These are phyloP conservation scores for Turdus rufiventris DNA, from an alignment of 2,113 vertebrate genomes.

Conservation along the genomic window DNA sequence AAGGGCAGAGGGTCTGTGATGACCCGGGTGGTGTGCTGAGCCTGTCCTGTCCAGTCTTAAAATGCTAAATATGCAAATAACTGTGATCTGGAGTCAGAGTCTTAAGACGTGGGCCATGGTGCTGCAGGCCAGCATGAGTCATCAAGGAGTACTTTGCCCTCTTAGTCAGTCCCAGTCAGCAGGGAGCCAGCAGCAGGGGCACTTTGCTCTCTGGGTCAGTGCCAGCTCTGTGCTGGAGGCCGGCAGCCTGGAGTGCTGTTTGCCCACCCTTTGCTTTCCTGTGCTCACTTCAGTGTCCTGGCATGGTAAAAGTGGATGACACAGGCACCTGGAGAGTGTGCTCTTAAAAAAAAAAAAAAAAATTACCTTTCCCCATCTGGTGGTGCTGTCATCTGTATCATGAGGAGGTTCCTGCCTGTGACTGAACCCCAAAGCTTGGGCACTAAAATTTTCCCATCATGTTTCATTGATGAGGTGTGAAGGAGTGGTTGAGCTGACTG, in stretches of 20 bases:
- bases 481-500: not conserved
- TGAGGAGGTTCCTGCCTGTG: rapidly evolving
- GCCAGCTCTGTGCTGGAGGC: not conserved
- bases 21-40: not conserved
- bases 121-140: not conserved
- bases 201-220: not conserved
- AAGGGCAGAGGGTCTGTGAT: not conserved
- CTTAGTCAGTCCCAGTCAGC: rapidly evolving
- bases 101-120: rapidly evolving
- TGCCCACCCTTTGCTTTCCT: not conserved
- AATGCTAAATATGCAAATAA: not conserved
- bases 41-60: not conserved
- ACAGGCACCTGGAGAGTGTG: not conserved
- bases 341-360: not conserved
- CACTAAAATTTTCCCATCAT: not conserved
- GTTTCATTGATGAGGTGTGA: not conserved
- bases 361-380: not conserved
- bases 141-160: not conserved
- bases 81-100: not conserved
- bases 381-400: rapidly evolving
- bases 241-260: rapidly evolving
- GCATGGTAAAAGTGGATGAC: rapidly evolving
- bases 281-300: not conserved
- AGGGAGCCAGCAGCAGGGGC: not conserved
- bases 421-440: not conserved